Evolutionary conservation across 2,113 vertebrate species (phyloP).

Genomic region (Origma solitaria): DNA sequence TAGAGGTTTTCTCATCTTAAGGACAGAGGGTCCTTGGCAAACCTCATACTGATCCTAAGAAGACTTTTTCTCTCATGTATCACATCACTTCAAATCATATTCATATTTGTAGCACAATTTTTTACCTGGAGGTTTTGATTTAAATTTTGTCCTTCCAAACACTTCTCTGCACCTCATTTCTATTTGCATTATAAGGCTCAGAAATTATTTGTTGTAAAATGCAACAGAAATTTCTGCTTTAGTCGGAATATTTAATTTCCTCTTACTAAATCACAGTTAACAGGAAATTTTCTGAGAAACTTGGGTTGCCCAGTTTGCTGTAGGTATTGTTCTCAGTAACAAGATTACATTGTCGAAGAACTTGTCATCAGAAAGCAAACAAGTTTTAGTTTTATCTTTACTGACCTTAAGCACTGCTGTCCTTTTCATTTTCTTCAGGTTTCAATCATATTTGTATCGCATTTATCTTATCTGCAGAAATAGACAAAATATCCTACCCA

Average conservation of each 20-base stretch:
- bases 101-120: background rate
- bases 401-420: background rate
- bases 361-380: background rate
- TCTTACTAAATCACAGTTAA: background rate
- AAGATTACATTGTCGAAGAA: background rate
- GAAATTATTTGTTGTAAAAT: background rate
- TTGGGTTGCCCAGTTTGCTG: background rate
- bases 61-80: background rate
- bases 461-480: background rate
- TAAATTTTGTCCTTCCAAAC: background rate
- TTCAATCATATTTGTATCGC: background rate
- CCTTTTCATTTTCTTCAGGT: background rate
- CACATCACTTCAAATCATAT: background rate
- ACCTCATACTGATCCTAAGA: background rate
- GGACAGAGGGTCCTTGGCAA: background rate
- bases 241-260: background rate
- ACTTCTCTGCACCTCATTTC: background rate
- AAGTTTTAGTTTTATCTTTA: background rate
- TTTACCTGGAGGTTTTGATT: background rate
- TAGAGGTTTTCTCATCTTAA: background rate
- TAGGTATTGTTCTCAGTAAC: background rate
- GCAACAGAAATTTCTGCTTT: background rate
- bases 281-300: background rate
- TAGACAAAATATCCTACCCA: background rate
- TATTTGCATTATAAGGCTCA: background rate